Evolutionary conservation across 2,797 vertebrate genomes (phyloP).

Genomic region (Sorex maritimensis): DNA sequence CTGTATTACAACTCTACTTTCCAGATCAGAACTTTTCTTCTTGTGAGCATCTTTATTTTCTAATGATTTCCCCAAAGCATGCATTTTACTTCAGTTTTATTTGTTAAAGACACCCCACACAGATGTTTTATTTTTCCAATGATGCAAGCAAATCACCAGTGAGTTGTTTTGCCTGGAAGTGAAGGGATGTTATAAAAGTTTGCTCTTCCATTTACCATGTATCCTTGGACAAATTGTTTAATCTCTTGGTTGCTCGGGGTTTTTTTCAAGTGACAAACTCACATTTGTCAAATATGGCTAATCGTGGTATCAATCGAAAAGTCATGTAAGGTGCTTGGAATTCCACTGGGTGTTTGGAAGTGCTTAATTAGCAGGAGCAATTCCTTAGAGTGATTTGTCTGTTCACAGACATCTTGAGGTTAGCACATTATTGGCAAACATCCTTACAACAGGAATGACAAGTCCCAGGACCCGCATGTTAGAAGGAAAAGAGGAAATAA

Average conservation of each 20-base stretch:
- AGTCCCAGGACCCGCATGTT: background rate
- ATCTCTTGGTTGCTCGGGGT: background rate
- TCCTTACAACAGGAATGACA: background rate
- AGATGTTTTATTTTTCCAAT: conserved; percentile 3
- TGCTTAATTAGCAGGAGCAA: background rate
- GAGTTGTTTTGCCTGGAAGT: background rate
- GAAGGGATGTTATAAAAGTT: background rate
- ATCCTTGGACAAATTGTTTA: background rate
- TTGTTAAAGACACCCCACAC: background rate
- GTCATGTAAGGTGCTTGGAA: background rate
- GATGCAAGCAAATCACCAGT: background rate
- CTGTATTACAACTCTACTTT: background rate
- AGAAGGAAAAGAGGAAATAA: background rate
- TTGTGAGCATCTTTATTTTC: background rate
- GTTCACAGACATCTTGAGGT: background rate
- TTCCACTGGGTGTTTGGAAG: background rate
- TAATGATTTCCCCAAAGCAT: background rate
- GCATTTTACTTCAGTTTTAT: background rate
- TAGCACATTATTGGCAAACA: background rate
- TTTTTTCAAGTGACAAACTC: background rate
- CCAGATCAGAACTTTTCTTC: background rate
- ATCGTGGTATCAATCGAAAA: background rate
- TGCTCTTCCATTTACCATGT: background rate
- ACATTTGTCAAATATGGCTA: background rate
- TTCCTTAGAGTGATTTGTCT: background rate